A percentile compares a stretch with the other conserved stretches of the same genome.
phyloP scores from a whole-genome alignment of 2,888 invertebrate genomes.

The Eudasyphora cyanicolor region DNA sequence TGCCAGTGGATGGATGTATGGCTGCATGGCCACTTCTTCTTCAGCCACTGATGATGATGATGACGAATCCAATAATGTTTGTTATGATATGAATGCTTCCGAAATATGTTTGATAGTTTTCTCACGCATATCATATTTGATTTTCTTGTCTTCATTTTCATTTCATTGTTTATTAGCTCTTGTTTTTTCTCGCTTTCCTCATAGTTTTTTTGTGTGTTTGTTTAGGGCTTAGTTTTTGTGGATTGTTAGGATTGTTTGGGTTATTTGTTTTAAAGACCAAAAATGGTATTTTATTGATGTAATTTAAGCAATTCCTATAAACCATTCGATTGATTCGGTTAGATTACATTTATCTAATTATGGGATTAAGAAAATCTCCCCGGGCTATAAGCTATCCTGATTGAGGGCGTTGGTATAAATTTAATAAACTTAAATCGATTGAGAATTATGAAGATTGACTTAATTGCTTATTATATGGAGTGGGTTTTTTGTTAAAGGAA shows the following conservation, averaged over 20 bases:
- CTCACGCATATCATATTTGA: constrained; percentile 56
- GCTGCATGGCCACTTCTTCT: not conserved
- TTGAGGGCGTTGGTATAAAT: not conserved
- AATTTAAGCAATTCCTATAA: constrained; percentile 31
- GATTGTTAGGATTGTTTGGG: not conserved
- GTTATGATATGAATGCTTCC: constrained; percentile 33
- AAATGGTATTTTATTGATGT: not conserved
- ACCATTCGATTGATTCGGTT: not conserved
- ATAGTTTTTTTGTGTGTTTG: not conserved
- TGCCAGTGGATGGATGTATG: not conserved
- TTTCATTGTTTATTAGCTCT: constrained; percentile 42
- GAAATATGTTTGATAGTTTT: constrained; percentile 55
- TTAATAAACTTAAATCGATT: not conserved
- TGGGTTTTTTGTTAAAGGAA: no score
- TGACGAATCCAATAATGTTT: constrained; percentile 38
- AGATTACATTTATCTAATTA: constrained; percentile 28
- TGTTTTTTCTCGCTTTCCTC: not conserved
- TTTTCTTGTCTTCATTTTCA: constrained; percentile 26
- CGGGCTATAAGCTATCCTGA: not conserved
- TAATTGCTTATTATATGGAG: no score
- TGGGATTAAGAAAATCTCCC: constrained; percentile 12
- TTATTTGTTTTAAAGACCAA: constrained; percentile 19
- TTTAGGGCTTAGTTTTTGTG: not conserved
- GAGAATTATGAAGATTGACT: not conserved
- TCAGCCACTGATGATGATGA: not conserved